A percentile compares a stretch with the other conserved stretches of the same genome.
These are phyloP conservation scores for Listrodromus nycthemerus DNA, from an alignment of 2,888 invertebrate genomes.

Conservation along the genomic window DNA sequence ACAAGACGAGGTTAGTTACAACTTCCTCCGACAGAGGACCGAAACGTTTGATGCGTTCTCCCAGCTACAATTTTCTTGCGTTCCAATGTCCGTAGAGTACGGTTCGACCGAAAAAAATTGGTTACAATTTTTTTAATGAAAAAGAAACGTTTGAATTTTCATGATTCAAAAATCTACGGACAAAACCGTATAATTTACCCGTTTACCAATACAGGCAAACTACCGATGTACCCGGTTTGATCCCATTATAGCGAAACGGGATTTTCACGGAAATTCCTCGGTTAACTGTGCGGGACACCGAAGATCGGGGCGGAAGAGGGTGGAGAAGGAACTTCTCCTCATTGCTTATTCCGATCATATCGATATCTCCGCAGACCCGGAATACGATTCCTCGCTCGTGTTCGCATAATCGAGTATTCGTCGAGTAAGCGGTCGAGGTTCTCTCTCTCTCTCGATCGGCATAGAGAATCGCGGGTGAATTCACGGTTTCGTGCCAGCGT, in stretches of 20 bases:
- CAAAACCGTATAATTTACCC: constrained; percentile 14
- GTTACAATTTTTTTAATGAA: not conserved
- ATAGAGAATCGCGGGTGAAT: constrained; percentile 45
- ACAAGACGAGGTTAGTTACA: not conserved
- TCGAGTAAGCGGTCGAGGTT: constrained; percentile 51
- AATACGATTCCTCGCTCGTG: constrained; percentile 61
- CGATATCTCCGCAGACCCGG: constrained; percentile 46
- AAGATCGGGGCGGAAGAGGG: not conserved
- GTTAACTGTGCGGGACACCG: constrained; percentile 7
- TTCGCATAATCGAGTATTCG: constrained; percentile 64
- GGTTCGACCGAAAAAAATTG: not conserved
- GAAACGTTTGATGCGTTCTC: not conserved
- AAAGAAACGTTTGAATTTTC: not conserved
- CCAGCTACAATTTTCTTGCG: not conserved
- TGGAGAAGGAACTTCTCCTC: not conserved
- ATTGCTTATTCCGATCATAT: constrained; percentile 63
- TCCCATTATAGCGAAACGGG: constrained; percentile 28
- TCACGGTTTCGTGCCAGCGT: constrained; percentile 53
- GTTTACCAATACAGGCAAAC: constrained; percentile 3
- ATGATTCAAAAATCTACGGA: not conserved
- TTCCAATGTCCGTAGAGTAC: not conserved
- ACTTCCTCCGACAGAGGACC: constrained; percentile 44
- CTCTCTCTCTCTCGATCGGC: not conserved
- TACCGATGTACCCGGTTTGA: constrained; percentile 1
- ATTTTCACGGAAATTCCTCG: constrained; percentile 34